These are phyloP conservation scores for Limnodromus scolopaceus DNA, from an alignment of 2,797 vertebrate genomes.

Conservation along the genomic window DNA sequence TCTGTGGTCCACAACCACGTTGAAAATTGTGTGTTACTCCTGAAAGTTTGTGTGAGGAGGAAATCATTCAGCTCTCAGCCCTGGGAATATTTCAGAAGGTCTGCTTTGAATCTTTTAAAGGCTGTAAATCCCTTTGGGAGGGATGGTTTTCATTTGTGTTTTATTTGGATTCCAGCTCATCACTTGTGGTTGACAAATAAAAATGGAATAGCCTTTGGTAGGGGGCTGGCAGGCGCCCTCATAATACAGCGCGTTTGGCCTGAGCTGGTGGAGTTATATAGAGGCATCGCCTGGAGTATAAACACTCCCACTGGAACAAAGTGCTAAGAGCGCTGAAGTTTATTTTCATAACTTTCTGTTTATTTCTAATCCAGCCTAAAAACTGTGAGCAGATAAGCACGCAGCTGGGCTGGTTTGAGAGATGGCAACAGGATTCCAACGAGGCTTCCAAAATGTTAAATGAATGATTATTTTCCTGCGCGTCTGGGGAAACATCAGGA, in stretches of 20 bases:
- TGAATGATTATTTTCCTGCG: neutral
- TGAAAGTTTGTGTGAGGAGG: neutral
- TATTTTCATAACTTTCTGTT: neutral
- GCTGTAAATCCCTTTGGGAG: constrained; percentile 1
- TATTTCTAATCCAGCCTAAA: neutral
- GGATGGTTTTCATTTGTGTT: neutral
- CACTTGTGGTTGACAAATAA: neutral
- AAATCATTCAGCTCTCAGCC: neutral
- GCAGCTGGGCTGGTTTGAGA: neutral
- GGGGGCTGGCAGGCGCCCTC: neutral
- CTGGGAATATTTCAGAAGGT: neutral
- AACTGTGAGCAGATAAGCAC: neutral
- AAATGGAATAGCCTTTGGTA: neutral
- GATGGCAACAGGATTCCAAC: neutral
- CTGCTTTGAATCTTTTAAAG: neutral
- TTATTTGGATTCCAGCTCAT: neutral
- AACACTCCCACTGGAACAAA: neutral
- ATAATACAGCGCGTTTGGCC: neutral
- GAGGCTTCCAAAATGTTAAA: neutral
- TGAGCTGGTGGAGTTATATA: neutral
- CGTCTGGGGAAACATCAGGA: neutral
- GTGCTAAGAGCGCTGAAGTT: neutral
- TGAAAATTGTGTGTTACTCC: neutral
- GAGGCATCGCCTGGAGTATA: neutral
- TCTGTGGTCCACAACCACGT: fast-evolving